Evolutionary conservation across 2,797 vertebrate genomes (phyloP).

Genomic region (Euthynnus affinis): DNA sequence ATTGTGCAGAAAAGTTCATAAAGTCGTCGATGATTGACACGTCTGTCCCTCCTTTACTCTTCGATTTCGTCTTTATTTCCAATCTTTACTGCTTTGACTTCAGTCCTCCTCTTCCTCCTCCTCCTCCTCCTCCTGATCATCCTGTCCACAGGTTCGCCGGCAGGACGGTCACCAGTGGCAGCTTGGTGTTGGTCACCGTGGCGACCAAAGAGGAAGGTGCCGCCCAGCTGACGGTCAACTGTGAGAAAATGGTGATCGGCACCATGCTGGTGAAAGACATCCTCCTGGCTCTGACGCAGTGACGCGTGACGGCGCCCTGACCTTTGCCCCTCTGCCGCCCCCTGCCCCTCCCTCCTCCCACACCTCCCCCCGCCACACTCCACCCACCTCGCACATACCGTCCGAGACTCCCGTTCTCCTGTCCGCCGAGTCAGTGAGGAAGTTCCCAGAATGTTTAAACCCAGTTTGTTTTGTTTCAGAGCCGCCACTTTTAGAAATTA

Average conservation of each 20-base stretch:
- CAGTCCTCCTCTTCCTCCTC: conserved; percentile 81
- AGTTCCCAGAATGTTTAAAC: conserved; percentile 42
- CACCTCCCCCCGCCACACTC: not conserved
- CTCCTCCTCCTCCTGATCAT: conserved; percentile 77
- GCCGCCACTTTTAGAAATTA: conserved; percentile 28
- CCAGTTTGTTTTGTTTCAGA: conserved; percentile 40
- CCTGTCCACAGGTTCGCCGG: conserved; percentile 90
- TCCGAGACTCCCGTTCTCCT: conserved; percentile 22
- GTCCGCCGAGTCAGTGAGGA: conserved; percentile 23
- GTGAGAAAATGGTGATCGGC: conserved; percentile 98
- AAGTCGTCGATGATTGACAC: not conserved
- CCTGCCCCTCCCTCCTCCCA: too few relatives aligned
- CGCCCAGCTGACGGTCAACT: conserved; percentile 93
- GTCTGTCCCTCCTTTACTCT: conserved; percentile 50
- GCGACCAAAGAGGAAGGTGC: conserved; percentile 80
- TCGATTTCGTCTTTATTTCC: conserved; percentile 64
- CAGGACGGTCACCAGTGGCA: conserved; percentile 92
- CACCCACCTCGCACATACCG: conserved; percentile 1
- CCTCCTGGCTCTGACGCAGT: conserved; percentile 91
- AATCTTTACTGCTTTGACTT: conserved; percentile 76
- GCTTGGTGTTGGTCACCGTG: conserved; percentile 94
- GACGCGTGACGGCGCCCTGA: conserved; percentile 62
- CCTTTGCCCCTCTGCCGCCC: conserved; percentile 5
- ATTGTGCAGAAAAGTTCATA: not conserved
- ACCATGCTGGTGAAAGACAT: conserved; percentile 98